Base-by-base conservation (phyloP, 2,113 vertebrate genomes). In the Nycticryphes semicollaris region DNA sequence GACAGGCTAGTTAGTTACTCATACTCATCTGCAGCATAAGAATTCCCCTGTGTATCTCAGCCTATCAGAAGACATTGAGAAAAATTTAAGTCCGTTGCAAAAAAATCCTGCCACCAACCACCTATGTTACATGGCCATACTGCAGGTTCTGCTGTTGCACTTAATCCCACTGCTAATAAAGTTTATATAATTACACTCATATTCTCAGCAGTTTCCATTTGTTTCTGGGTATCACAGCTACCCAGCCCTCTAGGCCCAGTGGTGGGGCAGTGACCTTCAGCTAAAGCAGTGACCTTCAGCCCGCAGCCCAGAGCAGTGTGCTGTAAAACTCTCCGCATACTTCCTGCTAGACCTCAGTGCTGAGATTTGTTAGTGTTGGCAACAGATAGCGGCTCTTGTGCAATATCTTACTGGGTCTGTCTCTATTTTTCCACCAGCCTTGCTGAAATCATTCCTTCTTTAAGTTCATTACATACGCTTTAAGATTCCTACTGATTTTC, bases 371-470 rank as follows among this genome's bases (percentile, higher is more conserved):
- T 89, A 86, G 66, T 84, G 57, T 33, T 97, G 91, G 91, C 87
- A 88, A 13, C 1, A 20, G 67, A 22, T 67, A 89, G 74, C 67
- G 80, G 75, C 75, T 90, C 96, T 88, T 89, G 89, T 87, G 83
- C 66, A 93, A 90, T 25, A 28, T 63, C 93, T 96, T 33, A 95
- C 88, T 93, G 81, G 63, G 87, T 56, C 54, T 88, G 33, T 77
- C 82, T 95, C 64, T 59, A 39, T 84, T 93, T 87, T 96, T 94
- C 87, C 84, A 95, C 93, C 96, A 90, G 70, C 47, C 72, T 84
- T 35, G 50, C 86, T 92, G 41, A 89, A 92, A 74, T 87, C 82
- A 93, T 75, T 75, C 48, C 35, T 43, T 66, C 66, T 84, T 57
- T 63, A 62, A 50, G 76, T 73, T 86, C 37, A 16, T n/a, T 41